Conservation (phyloP, 1,140 invertebrate genomes). For the Vollenhovia emeryi region DNA sequence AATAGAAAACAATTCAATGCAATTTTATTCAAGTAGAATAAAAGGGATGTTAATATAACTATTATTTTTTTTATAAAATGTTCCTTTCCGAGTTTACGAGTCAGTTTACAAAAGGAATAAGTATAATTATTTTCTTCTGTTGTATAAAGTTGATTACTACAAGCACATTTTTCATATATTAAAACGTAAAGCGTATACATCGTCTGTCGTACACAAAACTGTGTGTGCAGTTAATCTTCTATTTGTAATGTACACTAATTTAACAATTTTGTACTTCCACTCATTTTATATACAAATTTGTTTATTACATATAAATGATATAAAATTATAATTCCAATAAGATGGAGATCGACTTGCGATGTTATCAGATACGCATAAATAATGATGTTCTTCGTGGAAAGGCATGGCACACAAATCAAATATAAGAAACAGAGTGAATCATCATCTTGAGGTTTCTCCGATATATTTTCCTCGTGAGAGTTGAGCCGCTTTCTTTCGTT, state of each 20-base stretch:
- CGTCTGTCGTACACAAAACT: background rate
- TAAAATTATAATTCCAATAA: background rate
- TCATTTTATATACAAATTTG: background rate
- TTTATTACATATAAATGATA: background rate
- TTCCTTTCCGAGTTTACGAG: background rate
- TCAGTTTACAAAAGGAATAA: background rate
- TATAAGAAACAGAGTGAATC: constrained; percentile 29
- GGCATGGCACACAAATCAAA: background rate
- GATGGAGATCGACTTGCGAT: background rate
- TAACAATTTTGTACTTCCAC: background rate
- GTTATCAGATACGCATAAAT: background rate
- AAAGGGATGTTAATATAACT: background rate
- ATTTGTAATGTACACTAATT: background rate
- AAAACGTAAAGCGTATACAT: background rate
- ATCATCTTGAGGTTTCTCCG: constrained; percentile 11
- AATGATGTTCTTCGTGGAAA: background rate
- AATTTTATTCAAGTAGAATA: background rate
- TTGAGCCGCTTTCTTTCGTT: constrained; percentile 60
- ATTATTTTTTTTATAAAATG: background rate
- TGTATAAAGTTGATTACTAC: background rate
- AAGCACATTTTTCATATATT: background rate
- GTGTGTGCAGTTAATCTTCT: background rate
- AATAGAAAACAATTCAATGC: background rate
- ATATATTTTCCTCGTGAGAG: constrained; percentile 58
- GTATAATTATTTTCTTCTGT: background rate